phyloP scores from a whole-genome alignment of 2,113 vertebrate genomes.

The Madoqua kirkii region DNA sequence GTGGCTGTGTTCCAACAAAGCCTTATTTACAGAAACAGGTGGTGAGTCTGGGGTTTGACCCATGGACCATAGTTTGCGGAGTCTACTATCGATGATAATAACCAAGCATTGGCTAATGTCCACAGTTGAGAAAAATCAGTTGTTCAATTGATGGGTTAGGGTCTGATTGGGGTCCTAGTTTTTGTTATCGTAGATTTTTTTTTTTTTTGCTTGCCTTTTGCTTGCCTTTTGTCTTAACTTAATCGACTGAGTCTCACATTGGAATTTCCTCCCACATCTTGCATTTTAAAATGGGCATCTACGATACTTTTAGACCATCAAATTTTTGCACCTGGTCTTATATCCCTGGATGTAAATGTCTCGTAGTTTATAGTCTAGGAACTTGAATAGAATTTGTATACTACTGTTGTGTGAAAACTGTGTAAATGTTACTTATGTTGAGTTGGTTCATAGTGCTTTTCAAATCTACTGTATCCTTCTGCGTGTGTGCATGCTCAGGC shows the following conservation, averaged over 20 bases:
- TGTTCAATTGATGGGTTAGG: background rate
- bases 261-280: background rate
- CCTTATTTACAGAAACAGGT: conserved; percentile 28
- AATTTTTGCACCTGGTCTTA: background rate
- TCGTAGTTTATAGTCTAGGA: background rate
- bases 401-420: background rate
- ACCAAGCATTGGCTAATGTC: background rate
- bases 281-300: background rate
- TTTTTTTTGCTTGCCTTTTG: background rate
- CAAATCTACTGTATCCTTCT: background rate
- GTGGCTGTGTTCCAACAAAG: background rate
- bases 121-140: background rate
- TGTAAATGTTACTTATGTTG: background rate
- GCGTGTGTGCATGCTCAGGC: background rate
- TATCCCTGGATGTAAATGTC: background rate
- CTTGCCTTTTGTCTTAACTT: conserved; percentile 28
- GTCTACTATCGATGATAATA: background rate
- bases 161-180: background rate
- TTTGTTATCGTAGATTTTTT: background rate
- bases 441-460: background rate
- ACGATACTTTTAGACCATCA: background rate
- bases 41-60: background rate
- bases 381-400: background rate
- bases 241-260: background rate
- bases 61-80: background rate